Base-by-base conservation (phyloP, 2,797 vertebrate species). In the Silurus aristotelis region DNA sequence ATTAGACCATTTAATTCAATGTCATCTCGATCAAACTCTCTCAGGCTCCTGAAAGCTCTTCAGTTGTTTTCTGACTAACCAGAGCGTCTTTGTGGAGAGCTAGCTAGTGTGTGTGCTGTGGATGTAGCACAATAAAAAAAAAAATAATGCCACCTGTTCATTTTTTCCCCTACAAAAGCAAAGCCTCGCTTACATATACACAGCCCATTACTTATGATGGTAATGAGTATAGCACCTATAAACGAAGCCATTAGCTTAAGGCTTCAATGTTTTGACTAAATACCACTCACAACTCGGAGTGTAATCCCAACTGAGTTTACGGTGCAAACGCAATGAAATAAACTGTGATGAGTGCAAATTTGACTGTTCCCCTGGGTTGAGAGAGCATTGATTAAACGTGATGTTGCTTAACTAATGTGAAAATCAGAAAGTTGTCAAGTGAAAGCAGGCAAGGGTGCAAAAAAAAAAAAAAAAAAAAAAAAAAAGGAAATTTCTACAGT, bases 121-220 rank as follows among this genome's bases (percentile, higher is more conserved):
- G 92, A 89, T 88, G 93, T 92, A 93, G 91, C 91, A 92, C 89
- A 90, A 77, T 86, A 90, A 93, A 79, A 63, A 43, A 8, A 63
- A 6, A 78, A 52, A 60, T 92, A 52, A 60, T 92, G 94, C 94
- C 94, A 95, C 94, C 94, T 95, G 94, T 94, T 95, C 93, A 89
- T 52, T 10, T n/a, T 38, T 14, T 6, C 0, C 17, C 56, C 6
- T 92, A 95, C 92, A 94, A 7, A 93, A 93, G 88, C 90, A 90
- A 89, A 92, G 92, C 92, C 89, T 88, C 89, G 89, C 92, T 95
- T 93, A 92, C 90, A 91, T 93, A 92, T 90, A 91, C 92, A 94
- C 93, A 89, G 87, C 90, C 90, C 76, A 87, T 92, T 90, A 89
- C 90, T 89, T 90, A 90, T 88, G 87, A 80, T 76, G 83, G 64